A percentile compares a stretch with the other conserved stretches of the same genome.
These are phyloP conservation scores for Leptinotarsa defecta DNA, from an alignment of 1,140 invertebrate species.

Conservation along the genomic window DNA sequence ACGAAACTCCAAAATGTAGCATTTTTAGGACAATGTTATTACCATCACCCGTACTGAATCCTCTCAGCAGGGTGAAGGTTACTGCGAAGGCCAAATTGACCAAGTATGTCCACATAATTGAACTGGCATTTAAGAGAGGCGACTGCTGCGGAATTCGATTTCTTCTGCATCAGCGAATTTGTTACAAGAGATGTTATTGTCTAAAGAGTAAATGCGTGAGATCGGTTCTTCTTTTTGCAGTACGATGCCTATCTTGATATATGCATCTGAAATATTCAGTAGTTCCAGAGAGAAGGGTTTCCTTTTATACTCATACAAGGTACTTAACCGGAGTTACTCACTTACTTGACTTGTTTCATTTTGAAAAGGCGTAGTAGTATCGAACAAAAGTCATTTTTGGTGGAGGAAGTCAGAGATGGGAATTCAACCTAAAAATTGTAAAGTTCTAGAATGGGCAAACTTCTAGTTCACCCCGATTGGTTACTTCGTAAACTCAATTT, in stretches of 20 bases:
- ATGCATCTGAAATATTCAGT: not conserved
- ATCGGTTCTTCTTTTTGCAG: not conserved
- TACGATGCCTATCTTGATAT: not conserved
- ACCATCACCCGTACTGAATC: constrained; percentile 17
- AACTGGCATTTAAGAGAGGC: not conserved
- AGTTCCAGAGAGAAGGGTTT: not conserved
- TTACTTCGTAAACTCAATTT: too few relatives aligned
- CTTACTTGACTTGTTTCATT: not conserved
- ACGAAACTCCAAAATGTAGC: too few relatives aligned
- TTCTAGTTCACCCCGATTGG: too few relatives aligned
- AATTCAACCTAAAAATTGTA: too few relatives aligned
- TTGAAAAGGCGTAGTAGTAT: not conserved
- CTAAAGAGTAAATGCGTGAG: constrained; percentile 12
- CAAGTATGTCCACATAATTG: constrained; percentile 19
- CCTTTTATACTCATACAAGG: not conserved
- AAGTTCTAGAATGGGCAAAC: too few relatives aligned
- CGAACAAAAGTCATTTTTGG: too few relatives aligned
- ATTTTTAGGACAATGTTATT: too few relatives aligned
- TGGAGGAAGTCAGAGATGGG: too few relatives aligned
- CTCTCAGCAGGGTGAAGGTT: constrained; percentile 21
- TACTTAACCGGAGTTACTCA: not conserved
- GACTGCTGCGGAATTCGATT: not conserved
- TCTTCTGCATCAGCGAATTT: not conserved
- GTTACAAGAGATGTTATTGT: constrained; percentile 13
- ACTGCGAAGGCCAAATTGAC: constrained; percentile 17